Conservation (phyloP, 2,797 vertebrate species). For the Hyperoplus lanceolatus region DNA sequence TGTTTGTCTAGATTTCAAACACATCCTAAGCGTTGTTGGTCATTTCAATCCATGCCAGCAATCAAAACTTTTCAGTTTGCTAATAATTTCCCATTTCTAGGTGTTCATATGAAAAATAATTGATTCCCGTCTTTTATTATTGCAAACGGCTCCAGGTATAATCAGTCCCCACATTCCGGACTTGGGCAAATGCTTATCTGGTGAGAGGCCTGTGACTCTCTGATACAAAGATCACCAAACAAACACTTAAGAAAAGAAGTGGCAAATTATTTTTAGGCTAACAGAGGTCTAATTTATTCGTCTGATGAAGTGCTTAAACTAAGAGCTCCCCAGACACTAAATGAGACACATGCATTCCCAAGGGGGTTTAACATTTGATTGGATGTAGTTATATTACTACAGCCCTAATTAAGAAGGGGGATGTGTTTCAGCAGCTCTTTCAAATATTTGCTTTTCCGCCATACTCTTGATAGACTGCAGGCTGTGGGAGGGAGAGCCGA, state of each 20-base stretch:
- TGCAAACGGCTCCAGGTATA: slow-evolving; percentile 34
- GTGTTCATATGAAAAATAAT: slow-evolving; percentile 16
- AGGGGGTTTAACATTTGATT: slow-evolving; percentile 85
- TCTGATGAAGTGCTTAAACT: slow-evolving; percentile 88
- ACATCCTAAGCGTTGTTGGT: neutral
- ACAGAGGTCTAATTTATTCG: slow-evolving; percentile 88
- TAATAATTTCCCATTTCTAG: slow-evolving; percentile 10
- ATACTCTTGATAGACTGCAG: slow-evolving; percentile 82
- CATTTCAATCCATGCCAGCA: slow-evolving; percentile 13
- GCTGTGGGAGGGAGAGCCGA: slow-evolving; percentile 69
- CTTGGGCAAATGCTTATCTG: slow-evolving; percentile 51
- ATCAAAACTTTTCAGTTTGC: slow-evolving; percentile 6
- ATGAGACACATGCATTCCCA: slow-evolving; percentile 84
- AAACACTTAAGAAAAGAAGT: slow-evolving; percentile 80
- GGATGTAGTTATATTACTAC: slow-evolving; percentile 86
- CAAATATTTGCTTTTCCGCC: slow-evolving; percentile 87
- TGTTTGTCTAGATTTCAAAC: slow-evolving; percentile 17
- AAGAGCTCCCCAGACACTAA: slow-evolving; percentile 87
- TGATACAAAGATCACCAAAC: slow-evolving; percentile 76
- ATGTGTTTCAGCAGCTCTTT: slow-evolving; percentile 86
- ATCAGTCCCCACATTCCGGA: slow-evolving; percentile 35
- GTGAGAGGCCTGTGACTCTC: slow-evolving; percentile 59
- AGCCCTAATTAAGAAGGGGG: slow-evolving; percentile 88
- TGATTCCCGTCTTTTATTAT: slow-evolving; percentile 30
- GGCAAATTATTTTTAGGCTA: slow-evolving; percentile 84